These are phyloP conservation scores for Lasioglossum zephyrum DNA, from an alignment of 2,888 invertebrate species.

Conservation along the genomic window DNA sequence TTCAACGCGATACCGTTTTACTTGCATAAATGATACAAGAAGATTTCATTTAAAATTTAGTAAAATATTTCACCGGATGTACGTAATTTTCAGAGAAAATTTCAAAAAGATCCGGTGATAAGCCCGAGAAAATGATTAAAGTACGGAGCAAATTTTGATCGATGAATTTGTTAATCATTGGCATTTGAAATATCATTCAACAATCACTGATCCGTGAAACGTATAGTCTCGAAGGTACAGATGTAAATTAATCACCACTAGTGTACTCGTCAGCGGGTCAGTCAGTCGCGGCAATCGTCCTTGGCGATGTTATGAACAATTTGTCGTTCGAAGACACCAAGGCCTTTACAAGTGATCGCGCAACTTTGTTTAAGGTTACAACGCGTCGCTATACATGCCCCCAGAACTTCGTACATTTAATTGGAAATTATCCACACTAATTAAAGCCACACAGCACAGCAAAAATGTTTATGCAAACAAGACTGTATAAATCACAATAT, in stretches of 20 bases:
- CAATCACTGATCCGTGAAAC: not conserved
- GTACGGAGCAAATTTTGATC: not conserved
- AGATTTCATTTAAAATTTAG: not conserved
- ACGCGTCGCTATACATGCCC: not conserved
- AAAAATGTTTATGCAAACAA: not conserved
- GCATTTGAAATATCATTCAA: not conserved
- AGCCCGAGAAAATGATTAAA: not conserved
- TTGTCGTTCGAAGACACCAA: constrained; percentile 15
- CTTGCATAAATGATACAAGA: not conserved
- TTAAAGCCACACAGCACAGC: not conserved
- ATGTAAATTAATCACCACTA: not conserved
- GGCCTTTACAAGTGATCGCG: not conserved
- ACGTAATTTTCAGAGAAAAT: not conserved
- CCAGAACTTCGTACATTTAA: not conserved
- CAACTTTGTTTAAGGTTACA: not conserved
- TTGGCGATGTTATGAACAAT: not conserved
- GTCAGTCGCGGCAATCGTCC: not conserved
- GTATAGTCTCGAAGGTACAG: not conserved
- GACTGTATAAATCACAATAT: not conserved
- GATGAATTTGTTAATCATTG: not conserved
- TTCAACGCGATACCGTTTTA: not conserved
- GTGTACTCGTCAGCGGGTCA: not conserved
- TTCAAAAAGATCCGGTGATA: not conserved
- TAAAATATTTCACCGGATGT: not conserved
- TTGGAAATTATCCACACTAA: not conserved